These are phyloP conservation scores for Machimus rusticus DNA, from an alignment of 2,888 invertebrate species.

Conservation along the genomic window DNA sequence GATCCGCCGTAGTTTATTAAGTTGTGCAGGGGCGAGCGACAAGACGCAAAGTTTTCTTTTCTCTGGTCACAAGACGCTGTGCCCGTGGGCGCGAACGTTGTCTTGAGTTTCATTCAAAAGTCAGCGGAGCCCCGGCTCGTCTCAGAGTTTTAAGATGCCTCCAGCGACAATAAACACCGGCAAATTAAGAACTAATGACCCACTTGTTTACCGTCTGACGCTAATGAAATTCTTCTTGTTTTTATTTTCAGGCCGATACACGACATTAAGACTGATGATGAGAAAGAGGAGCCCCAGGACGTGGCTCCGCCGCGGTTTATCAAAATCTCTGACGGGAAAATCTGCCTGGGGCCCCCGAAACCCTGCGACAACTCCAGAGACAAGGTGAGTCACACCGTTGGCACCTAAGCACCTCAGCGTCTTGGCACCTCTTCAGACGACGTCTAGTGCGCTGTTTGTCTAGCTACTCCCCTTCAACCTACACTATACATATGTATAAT, in stretches of 20 bases:
- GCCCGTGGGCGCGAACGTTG: not conserved
- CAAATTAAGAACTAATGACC: conserved; percentile 26
- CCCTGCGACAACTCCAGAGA: conserved; percentile 9
- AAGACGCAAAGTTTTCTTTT: conserved; percentile 1
- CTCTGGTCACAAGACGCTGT: not conserved
- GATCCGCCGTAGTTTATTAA: not conserved
- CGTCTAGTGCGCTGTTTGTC: not conserved
- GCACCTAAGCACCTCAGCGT: not conserved
- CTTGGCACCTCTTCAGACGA: not conserved
- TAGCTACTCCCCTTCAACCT: not conserved
- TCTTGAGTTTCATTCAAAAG: conserved; percentile 5
- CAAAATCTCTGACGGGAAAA: conserved; percentile 50
- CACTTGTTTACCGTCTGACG: not conserved
- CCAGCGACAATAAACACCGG: not conserved
- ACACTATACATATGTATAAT: not conserved
- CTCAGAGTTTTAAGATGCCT: not conserved
- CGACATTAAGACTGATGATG: conserved; percentile 44
- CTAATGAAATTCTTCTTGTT: not conserved
- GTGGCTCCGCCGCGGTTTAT: conserved; percentile 50
- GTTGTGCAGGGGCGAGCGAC: not conserved
- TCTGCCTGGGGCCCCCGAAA: conserved; percentile 49
- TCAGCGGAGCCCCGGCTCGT: not conserved
- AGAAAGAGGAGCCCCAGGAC: conserved; percentile 50
- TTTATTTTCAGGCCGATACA: conserved; percentile 31
- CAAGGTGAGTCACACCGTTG: conserved; percentile 9